Percentiles rank a stretch among this genome's conserved stretches.
These are phyloP conservation scores for Scolanthus callimorphus DNA, from an alignment of 92 coral and sea anemone genomes.

Conservation along the genomic window DNA sequence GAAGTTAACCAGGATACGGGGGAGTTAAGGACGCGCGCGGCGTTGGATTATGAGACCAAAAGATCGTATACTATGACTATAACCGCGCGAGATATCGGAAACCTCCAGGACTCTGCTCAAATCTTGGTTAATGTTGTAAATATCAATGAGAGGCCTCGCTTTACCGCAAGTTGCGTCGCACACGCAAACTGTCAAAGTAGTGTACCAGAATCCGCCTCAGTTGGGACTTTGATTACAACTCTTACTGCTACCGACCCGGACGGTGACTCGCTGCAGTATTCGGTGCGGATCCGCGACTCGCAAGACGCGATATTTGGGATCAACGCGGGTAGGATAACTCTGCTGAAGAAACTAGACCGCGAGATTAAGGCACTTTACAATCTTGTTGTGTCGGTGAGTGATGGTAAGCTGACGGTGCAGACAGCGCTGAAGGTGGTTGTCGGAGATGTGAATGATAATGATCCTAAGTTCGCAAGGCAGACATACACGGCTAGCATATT, in stretches of 20 bases:
- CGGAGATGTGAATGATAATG: slow-evolving; percentile 66
- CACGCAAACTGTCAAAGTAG: slow-evolving; percentile 37
- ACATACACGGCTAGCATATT: slow-evolving; percentile 40
- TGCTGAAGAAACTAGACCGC: slow-evolving; percentile 56
- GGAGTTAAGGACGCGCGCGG: slow-evolving; percentile 31
- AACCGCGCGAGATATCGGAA: slow-evolving; percentile 59
- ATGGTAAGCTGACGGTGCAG: slow-evolving; percentile 70
- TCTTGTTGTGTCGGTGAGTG: slow-evolving; percentile 58
- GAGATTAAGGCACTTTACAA: slow-evolving; percentile 59
- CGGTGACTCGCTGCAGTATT: slow-evolving; percentile 31
- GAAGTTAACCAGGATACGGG: slow-evolving; percentile 42
- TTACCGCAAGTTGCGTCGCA: slow-evolving; percentile 34
- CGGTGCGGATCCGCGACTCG: slow-evolving; percentile 42
- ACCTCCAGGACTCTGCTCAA: slow-evolving; percentile 12
- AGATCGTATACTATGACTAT: slow-evolving; percentile 47
- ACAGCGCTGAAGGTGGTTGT: slow-evolving; percentile 52
- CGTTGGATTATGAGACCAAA: slow-evolving; percentile 57
- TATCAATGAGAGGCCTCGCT: slow-evolving; percentile 71
- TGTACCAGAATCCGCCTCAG: slow-evolving; percentile 39
- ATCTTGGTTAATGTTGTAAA: slow-evolving; percentile 45
- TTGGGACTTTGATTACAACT: slow-evolving; percentile 14
- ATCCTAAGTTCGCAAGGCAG: slow-evolving; percentile 54
- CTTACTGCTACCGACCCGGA: slow-evolving; percentile 69
- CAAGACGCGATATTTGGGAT: slow-evolving; percentile 46
- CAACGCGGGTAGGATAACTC: slow-evolving; percentile 39